Evolutionary conservation across 2,888 invertebrate genomes (phyloP), one percentile per base, ranked within the genome.

Genomic region (Poecilobothrus nobilitatus): DNA sequence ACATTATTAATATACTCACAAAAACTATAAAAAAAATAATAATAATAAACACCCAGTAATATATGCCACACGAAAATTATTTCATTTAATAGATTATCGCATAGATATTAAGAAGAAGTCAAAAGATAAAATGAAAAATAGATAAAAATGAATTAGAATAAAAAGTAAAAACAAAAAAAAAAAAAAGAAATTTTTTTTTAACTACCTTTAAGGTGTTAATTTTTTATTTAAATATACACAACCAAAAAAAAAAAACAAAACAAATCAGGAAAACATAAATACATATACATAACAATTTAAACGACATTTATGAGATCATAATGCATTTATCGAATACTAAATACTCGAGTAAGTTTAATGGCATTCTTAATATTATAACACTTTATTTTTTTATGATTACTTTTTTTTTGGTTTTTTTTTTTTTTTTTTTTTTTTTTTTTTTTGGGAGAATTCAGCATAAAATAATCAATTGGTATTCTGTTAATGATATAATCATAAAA

Each of bases 291-390:
- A 37, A 37, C 2, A 37, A 37, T 10, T 37, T 12, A 6, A 53
- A 53, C 18, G 18, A 53, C 53, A 53, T 53, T 53, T 15, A 53
- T 53, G 53, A 53, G 53, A 53, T 53, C n/a, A 53, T 53, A 53
- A 53, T 53, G 53, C 53, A 53, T 18, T 53, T 53, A 53, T 53
- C 53, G 53, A 53, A 53, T 53, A 53, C 53, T 53, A 53, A 53
- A 53, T 53, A 53, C 15, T 15, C 53, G 53, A n/a, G n/a, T 18
- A 15, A 53, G 53, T 15, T 15, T 53, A n/a, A 53, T 18, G 27
- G 27, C 27, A 27, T 27, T 27, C 27, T 27, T 27, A 27, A 27
- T 27, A 27, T 27, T 27, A 27, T 27, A 27, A 27, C 27, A 27
- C 27, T 27, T 27, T 27, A 4, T 27, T 27, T 27, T 27, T 27